phyloP scores from a whole-genome alignment of 1,140 invertebrate species.

The Scaptomyza graminum region DNA sequence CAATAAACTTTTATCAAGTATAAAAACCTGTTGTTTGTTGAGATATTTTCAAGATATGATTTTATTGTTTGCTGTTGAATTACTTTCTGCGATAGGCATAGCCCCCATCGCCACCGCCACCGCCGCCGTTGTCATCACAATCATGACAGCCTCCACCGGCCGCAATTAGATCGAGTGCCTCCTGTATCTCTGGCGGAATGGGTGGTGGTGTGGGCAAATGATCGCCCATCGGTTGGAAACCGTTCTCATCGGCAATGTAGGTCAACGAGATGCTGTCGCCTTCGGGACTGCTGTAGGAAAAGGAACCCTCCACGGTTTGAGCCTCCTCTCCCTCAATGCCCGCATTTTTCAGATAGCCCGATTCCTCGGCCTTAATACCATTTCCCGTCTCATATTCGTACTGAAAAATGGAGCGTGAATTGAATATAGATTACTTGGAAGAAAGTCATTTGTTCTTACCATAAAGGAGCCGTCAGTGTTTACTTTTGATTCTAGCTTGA shows the following conservation, averaged over 20 bases:
- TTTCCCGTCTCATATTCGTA: conserved; percentile 87
- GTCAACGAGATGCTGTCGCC: conserved; percentile 88
- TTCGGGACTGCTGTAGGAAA: conserved; percentile 90
- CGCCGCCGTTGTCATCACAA: conserved; percentile 84
- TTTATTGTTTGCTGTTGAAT: conserved; percentile 19
- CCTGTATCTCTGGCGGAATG: conserved; percentile 92
- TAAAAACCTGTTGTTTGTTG: conserved; percentile 18
- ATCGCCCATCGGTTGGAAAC: conserved; percentile 89
- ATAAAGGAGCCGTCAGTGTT: conserved; percentile 87
- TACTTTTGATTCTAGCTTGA: conserved; percentile 86
- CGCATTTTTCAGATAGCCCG: conserved; percentile 88
- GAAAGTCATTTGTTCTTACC: conserved; percentile 37
- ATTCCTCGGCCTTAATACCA: conserved; percentile 88
- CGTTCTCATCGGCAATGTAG: conserved; percentile 92
- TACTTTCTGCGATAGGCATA: conserved; percentile 61
- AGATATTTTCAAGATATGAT: background rate
- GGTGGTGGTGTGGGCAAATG: conserved; percentile 92
- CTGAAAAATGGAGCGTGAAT: conserved; percentile 31
- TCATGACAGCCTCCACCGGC: conserved; percentile 85
- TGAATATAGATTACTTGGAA: too few species aligned
- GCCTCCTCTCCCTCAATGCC: conserved; percentile 86
- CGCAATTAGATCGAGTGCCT: conserved; percentile 90
- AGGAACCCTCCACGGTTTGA: conserved; percentile 87
- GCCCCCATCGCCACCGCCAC: conserved; percentile 48
- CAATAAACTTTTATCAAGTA: too few species aligned